Conservation (phyloP, 2,888 invertebrate species). For the Tetranychus piercei region DNA sequence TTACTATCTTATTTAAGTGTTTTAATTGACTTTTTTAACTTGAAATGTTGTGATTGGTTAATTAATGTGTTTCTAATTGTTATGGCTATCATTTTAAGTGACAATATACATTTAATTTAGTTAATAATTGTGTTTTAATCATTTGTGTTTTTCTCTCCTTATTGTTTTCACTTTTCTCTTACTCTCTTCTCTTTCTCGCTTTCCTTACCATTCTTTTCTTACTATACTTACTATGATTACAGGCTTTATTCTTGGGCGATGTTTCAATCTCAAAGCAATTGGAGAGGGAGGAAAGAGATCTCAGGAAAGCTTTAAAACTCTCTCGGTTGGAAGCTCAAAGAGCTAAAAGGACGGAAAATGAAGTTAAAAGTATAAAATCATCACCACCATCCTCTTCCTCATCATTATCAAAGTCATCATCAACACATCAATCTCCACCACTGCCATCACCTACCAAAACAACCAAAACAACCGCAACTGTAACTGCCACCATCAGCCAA, state of each 20-base stretch:
- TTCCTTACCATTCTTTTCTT: background rate
- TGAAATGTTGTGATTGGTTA: background rate
- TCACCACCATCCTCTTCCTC: background rate
- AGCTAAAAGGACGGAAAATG: background rate
- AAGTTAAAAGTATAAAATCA: background rate
- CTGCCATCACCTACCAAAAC: background rate
- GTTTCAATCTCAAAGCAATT: background rate
- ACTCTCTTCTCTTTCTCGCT: background rate
- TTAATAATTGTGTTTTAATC: background rate
- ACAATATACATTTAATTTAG: background rate
- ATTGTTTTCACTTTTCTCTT: background rate
- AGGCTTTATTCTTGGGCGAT: background rate
- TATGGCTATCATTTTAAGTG: background rate
- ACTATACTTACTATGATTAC: background rate
- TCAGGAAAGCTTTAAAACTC: background rate
- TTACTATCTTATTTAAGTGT: background rate
- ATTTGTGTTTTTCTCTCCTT: background rate
- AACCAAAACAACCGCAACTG: background rate
- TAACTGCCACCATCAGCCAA: background rate
- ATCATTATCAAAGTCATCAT: background rate
- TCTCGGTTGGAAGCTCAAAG: background rate
- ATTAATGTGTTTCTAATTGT: background rate
- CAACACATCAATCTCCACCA: background rate
- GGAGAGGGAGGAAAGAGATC: conserved; percentile 6
- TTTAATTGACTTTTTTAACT: background rate